These are phyloP conservation scores for Leptodactylus fallax DNA, from an alignment of 2,797 vertebrate genomes.

Conservation along the genomic window DNA sequence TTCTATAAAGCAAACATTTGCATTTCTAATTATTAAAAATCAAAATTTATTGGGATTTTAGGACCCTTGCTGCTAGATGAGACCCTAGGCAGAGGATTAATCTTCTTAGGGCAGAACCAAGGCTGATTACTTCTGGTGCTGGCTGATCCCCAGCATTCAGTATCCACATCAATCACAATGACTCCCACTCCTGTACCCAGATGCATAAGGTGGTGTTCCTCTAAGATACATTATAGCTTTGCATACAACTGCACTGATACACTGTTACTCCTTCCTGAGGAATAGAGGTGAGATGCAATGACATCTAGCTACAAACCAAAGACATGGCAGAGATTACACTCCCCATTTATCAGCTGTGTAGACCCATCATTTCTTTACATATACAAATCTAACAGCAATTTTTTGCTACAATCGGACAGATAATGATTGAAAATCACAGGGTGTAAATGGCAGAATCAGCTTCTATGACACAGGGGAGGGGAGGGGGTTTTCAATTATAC, in stretches of 20 bases:
- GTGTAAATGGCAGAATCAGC: not conserved
- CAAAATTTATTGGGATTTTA: not conserved
- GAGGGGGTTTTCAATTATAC: not conserved
- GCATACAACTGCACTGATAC: not conserved
- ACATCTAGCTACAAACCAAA: not conserved
- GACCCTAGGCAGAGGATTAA: constrained; percentile 33
- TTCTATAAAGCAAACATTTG: not conserved
- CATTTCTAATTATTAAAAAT: constrained; percentile 6
- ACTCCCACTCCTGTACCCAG: not conserved
- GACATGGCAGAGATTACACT: not conserved
- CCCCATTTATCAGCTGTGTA: not conserved
- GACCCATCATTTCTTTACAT: not conserved
- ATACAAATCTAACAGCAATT: not conserved
- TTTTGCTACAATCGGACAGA: not conserved
- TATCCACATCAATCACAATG: constrained; percentile 31
- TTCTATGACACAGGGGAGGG: not conserved
- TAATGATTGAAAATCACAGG: not conserved
- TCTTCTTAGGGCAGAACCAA: constrained; percentile 43
- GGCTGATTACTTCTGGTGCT: constrained; percentile 36
- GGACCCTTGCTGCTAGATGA: constrained; percentile 4
- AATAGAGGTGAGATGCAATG: not conserved
- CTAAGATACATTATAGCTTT: not conserved
- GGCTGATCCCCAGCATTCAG: not conserved
- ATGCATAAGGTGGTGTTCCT: not conserved
- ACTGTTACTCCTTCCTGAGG: not conserved